These are phyloP conservation scores for Candoia aspera DNA, from an alignment of 2,113 vertebrate species.

Conservation along the genomic window DNA sequence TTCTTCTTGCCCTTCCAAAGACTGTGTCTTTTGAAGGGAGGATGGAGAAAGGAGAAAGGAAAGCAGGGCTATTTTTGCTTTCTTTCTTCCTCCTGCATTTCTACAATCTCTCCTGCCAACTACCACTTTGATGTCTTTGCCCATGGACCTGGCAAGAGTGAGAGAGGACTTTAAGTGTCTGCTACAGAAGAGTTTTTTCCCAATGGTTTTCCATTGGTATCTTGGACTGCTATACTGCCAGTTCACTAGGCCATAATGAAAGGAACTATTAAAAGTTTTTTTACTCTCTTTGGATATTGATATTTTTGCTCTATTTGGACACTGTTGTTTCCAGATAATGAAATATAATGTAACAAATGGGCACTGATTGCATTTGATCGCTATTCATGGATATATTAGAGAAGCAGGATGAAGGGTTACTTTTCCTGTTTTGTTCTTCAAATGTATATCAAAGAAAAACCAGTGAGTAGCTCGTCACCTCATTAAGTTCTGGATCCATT, in stretches of 20 bases:
- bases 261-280: no score
- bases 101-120: not conserved
- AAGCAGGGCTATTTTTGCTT: not conserved
- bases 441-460: not conserved
- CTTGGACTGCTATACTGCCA: no score
- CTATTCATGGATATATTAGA: not conserved
- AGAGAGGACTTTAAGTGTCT: not conserved
- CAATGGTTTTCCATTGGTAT: no score
- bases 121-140: not conserved
- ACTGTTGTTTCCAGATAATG: no score
- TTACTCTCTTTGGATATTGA: no score
- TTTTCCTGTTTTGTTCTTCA: not conserved
- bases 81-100: not conserved
- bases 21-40: not conserved
- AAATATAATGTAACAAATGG: no score
- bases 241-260: no score
- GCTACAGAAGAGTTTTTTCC: not conserved
- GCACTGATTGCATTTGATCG: no score
- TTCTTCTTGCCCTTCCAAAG: not conserved
- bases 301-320: no score
- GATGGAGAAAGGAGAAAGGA: not conserved
- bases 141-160: not conserved
- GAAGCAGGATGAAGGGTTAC: no score
- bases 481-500: not conserved
- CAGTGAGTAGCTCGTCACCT: not conserved